Conservation (phyloP, 2,113 vertebrate genomes). For the Potamarius usumacintae region DNA sequence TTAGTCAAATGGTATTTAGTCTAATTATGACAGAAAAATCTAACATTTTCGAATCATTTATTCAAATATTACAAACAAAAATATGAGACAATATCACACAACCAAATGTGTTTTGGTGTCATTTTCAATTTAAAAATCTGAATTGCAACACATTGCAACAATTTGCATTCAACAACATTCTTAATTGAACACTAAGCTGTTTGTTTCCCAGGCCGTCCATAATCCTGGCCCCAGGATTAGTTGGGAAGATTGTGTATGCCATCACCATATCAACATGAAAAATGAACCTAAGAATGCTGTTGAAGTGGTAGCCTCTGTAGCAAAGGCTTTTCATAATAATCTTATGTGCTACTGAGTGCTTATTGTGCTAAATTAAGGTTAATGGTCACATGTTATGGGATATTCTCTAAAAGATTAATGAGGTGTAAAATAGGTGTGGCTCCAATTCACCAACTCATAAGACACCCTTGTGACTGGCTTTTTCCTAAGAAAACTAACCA, state of each 20-base stretch:
- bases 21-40: too few relatives aligned
- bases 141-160: background rate
- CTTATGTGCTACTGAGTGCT: background rate
- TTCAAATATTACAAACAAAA: background rate
- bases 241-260: background rate
- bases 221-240: background rate
- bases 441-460: background rate
- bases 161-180: background rate
- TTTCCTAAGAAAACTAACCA: background rate
- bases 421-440: conserved; percentile 23
- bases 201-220: background rate
- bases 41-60: background rate
- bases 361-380: conserved; percentile 21
- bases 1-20: background rate
- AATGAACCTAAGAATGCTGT: background rate
- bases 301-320: background rate
- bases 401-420: conserved; percentile 35
- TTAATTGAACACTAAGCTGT: background rate
- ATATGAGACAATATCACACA: background rate
- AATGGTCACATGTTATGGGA: conserved; percentile 28
- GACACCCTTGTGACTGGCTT: background rate
- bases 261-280: conserved; percentile 10
- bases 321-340: background rate
- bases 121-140: background rate
- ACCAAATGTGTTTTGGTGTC: background rate